These are phyloP conservation scores for Dinothrombium tinctorium DNA, from an alignment of 1,140 invertebrate species.

Conservation along the genomic window DNA sequence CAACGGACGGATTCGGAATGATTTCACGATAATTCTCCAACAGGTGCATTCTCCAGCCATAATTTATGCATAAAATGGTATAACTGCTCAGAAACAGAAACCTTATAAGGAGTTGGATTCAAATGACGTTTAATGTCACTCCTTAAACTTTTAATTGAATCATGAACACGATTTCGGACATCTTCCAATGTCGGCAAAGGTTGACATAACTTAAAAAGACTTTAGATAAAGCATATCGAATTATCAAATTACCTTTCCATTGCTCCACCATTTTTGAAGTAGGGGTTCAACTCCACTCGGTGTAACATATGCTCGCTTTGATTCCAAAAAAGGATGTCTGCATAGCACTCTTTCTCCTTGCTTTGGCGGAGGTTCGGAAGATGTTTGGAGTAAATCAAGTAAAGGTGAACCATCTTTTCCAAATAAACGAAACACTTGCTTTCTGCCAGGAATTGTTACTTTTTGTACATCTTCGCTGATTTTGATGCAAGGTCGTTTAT, in stretches of 20 bases:
- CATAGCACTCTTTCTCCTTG: conserved; percentile 63
- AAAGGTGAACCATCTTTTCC: conserved; percentile 77
- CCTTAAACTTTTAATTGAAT: conserved; percentile 51
- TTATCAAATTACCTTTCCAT: conserved; percentile 34
- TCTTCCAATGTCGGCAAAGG: conserved; percentile 44
- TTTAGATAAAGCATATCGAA: conserved; percentile 13
- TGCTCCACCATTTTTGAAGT: conserved; percentile 58
- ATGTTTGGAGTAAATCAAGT: conserved; percentile 67
- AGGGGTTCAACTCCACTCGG: conserved; percentile 55
- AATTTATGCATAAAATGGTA: conserved; percentile 88
- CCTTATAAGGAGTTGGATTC: conserved; percentile 97
- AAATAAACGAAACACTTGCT: conserved; percentile 53
- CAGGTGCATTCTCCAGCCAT: conserved; percentile 92
- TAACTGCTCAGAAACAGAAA: conserved; percentile 74
- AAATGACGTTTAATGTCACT: conserved; percentile 83
- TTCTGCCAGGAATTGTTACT: conserved; percentile 86
- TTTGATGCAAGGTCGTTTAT: conserved; percentile 75
- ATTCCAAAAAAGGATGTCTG: conserved; percentile 88
- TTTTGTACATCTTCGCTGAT: conserved; percentile 93
- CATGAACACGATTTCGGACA: conserved; percentile 49
- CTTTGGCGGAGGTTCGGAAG: conserved; percentile 33
- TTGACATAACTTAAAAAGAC: conserved; percentile 32
- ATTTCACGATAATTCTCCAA: conserved; percentile 79
- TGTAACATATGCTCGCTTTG: conserved; percentile 76
- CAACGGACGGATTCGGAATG: too few relatives aligned